A percentile compares a stretch with the other conserved stretches of the same genome.
These are phyloP conservation scores for Heteromurus nitidus DNA, from an alignment of 2,888 invertebrate genomes.

Conservation along the genomic window DNA sequence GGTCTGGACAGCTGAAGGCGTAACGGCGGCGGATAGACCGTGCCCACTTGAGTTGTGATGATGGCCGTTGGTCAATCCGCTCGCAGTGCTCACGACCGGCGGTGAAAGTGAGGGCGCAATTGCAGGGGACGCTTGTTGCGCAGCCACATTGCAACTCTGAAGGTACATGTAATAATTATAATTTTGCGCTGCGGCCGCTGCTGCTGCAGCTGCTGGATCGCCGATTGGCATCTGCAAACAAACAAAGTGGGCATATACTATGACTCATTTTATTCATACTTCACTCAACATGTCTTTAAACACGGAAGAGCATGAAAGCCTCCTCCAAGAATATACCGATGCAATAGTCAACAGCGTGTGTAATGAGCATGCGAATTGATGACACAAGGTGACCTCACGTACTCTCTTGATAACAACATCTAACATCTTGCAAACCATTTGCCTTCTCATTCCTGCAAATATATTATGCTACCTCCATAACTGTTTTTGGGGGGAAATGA, in stretches of 20 bases:
- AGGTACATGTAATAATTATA: slow-evolving; percentile 83
- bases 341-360: too few species aligned
- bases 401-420: too few species aligned
- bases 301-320: too few species aligned
- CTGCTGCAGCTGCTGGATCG: slow-evolving; percentile 60
- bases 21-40: not conserved
- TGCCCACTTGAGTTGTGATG: slow-evolving; percentile 3
- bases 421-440: too few species aligned
- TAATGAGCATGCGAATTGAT: too few species aligned
- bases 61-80: slow-evolving; percentile 56
- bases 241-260: too few species aligned
- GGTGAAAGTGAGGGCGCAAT: slow-evolving; percentile 67
- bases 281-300: too few species aligned
- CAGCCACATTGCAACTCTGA: slow-evolving; percentile 77
- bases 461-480: too few species aligned
- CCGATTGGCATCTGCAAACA: slow-evolving; percentile 66
- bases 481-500: slow-evolving; percentile 27
- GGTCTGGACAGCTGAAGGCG: slow-evolving; percentile 13
- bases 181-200: slow-evolving; percentile 73
- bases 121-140: slow-evolving; percentile 73
- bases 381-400: too few species aligned
- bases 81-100: slow-evolving; percentile 55
- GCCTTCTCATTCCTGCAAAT: too few species aligned
- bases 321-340: too few species aligned
- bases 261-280: too few species aligned